phyloP scores from a whole-genome alignment of 53 echinoderm and acorn worm genomes.

The Holothuria scabra region DNA sequence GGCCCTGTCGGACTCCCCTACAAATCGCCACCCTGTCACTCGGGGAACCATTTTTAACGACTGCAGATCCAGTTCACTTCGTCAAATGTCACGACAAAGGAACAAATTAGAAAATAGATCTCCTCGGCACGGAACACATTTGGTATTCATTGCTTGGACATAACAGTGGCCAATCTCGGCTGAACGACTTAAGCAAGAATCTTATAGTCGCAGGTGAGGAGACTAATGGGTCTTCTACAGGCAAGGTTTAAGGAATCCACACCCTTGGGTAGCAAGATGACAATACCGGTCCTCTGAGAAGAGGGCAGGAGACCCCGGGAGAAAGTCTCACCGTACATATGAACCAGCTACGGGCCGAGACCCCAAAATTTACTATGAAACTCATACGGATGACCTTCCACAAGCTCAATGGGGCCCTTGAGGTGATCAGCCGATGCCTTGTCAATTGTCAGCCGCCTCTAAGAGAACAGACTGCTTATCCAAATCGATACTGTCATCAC shows the following conservation, averaged over 20 bases:
- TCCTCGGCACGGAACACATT: slow-evolving; percentile 62
- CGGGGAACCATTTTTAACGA: slow-evolving; percentile 29
- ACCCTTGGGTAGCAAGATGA: slow-evolving; percentile 61
- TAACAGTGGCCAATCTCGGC: slow-evolving; percentile 15
- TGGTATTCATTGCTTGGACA: slow-evolving; percentile 27
- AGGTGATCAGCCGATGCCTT: background rate
- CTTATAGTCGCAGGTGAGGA: slow-evolving; percentile 68
- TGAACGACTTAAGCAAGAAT: slow-evolving; percentile 60
- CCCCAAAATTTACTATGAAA: slow-evolving; percentile 48
- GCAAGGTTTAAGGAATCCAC: slow-evolving; percentile 53
- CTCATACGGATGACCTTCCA: slow-evolving; percentile 43
- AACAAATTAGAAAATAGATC: slow-evolving; percentile 59
- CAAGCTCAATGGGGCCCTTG: slow-evolving; percentile 16
- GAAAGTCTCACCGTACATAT: slow-evolving; percentile 35
- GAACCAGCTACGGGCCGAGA: slow-evolving; percentile 30
- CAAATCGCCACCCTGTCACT: slow-evolving; percentile 10
- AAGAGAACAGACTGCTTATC: slow-evolving; percentile 10
- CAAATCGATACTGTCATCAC: background rate
- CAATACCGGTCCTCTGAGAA: slow-evolving; percentile 53
- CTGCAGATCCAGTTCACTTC: slow-evolving; percentile 57
- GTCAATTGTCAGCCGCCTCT: background rate
- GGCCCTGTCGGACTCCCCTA: slow-evolving; percentile 57
- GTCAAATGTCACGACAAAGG: slow-evolving; percentile 69
- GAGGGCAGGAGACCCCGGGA: slow-evolving; percentile 1
- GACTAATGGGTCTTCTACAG: slow-evolving; percentile 59